phyloP scores from a whole-genome alignment of 2,797 vertebrate species.

The Thamnophis elegans region DNA sequence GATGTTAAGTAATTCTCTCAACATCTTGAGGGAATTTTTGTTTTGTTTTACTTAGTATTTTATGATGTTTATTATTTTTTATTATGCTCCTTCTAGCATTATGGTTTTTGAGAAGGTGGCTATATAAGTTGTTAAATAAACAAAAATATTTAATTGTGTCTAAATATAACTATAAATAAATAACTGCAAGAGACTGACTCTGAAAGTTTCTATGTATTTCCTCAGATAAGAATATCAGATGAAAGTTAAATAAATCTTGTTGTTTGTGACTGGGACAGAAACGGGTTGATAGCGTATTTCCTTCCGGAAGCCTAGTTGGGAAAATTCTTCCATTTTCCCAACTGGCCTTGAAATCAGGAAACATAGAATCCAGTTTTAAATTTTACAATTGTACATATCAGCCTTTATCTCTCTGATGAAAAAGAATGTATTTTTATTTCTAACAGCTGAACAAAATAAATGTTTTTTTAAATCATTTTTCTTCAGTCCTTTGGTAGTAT shows the following conservation, averaged over 20 bases:
- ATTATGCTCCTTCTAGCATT: no score
- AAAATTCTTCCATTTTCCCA: neutral
- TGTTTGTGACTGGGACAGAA: neutral
- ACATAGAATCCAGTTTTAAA: neutral
- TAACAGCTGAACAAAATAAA: neutral
- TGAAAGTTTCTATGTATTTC: neutral
- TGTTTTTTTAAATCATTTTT: neutral
- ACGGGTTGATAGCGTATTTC: neutral
- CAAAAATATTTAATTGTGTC: constrained; percentile 35
- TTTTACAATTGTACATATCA: neutral
- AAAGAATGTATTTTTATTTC: neutral
- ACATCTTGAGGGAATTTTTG: no score
- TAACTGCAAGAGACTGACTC: neutral
- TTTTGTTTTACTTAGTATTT: no score
- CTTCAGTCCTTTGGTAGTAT: no score
- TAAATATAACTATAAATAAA: constrained; percentile 21
- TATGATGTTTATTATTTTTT: no score
- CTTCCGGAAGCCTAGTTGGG: no score
- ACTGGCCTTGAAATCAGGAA: neutral
- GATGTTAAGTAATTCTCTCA: no score
- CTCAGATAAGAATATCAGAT: neutral
- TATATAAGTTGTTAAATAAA: no score
- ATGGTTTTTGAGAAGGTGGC: no score
- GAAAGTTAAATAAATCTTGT: neutral
- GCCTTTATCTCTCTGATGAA: neutral